A percentile compares a stretch with the other conserved stretches of the same genome.
These are phyloP conservation scores for Sussaba pulchella DNA, from an alignment of 2,888 invertebrate species.

Conservation along the genomic window DNA sequence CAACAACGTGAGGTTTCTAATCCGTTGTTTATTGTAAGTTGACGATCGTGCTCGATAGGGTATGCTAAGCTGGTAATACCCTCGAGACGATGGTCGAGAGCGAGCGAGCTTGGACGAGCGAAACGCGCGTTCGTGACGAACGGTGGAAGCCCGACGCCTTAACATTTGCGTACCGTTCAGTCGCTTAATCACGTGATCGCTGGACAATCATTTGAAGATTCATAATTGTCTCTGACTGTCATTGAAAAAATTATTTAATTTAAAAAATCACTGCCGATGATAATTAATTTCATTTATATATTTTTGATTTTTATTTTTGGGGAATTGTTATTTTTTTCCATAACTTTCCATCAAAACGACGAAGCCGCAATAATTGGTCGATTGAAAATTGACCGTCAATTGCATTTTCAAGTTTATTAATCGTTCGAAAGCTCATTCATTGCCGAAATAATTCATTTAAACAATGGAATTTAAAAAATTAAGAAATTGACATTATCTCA, in stretches of 20 bases:
- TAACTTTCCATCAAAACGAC: too few species aligned
- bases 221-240: not conserved
- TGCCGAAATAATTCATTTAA: too few species aligned
- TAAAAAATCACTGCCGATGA: too few species aligned
- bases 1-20: slow-evolving; percentile 63
- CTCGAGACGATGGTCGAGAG: slow-evolving; percentile 14
- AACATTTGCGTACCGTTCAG: slow-evolving; percentile 44
- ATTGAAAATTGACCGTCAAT: too few species aligned
- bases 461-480: too few species aligned
- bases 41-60: slow-evolving; percentile 63
- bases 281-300: too few species aligned
- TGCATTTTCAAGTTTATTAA: too few species aligned
- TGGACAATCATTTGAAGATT: slow-evolving; percentile 6
- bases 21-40: slow-evolving; percentile 63
- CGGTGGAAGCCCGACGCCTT: slow-evolving; percentile 55
- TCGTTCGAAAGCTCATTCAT: not conserved
- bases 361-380: too few species aligned
- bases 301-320: too few species aligned
- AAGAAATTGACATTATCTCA: too few species aligned
- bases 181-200: slow-evolving; percentile 50
- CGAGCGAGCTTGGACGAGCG: not conserved
- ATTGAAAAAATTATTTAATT: not conserved
- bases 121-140: not conserved
- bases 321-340: too few species aligned
- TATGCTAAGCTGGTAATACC: slow-evolving; percentile 58